Evolutionary conservation across 92 coral and sea anemone species (phyloP), one percentile per base, ranked within the genome.

Genomic region (Porites divaricata): DNA sequence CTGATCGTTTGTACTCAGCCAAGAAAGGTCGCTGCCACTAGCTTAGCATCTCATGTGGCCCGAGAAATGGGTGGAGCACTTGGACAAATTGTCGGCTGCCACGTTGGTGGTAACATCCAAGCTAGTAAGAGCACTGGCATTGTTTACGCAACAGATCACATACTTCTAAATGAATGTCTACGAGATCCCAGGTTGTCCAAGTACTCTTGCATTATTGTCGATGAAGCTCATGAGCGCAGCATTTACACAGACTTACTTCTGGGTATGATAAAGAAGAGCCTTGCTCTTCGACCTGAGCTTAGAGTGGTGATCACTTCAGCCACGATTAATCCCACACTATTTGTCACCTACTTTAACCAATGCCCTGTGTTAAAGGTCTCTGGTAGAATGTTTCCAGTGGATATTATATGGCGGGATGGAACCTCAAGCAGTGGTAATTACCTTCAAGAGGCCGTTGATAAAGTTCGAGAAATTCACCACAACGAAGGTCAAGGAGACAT

Each of bases 141-240:
- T 59, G 58, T 92, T 90, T 96, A 92, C 28, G 94, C 91, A 66
- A 96, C 99, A 16, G 98, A 96, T 77, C 98, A 95, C 41, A 77
- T 90, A 48, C 91, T 96, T 7, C 80, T 96, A 57, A 96, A 93
- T 80, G 98, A 96, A 71, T 93, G 98, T 75, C 84, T 96, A 23
- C 88, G 76, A 16, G 98, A 93, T 74, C 85, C 87, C 17, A 90
- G 17, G 25, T 78, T 96, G 22, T 70, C 70, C 16, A 85, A 82
- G 69, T 96, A 90, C 79, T 92, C 99, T n/a, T 96, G 98, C 77
- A 88, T 96, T 23, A 86, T 96, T 17, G 90, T 96, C 66, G 99
- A 96, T 58, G 99, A 96, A 75, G 99, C 98, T 2, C 99, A 96
- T 81, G 99, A 96, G 74, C 90, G 99, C 59, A 95, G 93, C 76